Percentiles rank a stretch among this genome's conserved stretches.
Evolutionary conservation across 2,888 invertebrate genomes (phyloP).

Genomic region (Pachymerium ferrugineum): DNA sequence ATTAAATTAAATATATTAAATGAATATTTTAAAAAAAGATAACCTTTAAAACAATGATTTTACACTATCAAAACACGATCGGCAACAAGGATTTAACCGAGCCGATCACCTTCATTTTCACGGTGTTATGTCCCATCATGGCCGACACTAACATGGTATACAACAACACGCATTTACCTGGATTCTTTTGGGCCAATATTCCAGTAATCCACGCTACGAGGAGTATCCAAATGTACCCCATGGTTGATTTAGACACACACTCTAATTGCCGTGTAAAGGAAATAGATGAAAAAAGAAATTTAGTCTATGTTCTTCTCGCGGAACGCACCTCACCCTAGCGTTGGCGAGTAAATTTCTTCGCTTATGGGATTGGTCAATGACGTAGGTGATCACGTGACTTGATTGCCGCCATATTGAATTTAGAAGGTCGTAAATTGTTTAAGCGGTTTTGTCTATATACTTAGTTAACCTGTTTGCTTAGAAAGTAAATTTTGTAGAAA

Average conservation of each 20-base stretch:
- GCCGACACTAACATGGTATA: constrained; percentile 13
- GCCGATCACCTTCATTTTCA: constrained; percentile 15
- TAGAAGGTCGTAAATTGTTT: not conserved
- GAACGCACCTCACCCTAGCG: constrained; percentile 11
- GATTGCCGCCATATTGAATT: not conserved
- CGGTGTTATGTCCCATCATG: constrained; percentile 1
- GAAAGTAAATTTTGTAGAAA: not conserved
- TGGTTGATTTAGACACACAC: not conserved
- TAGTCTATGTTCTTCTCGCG: constrained; percentile 22
- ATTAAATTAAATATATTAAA: no score
- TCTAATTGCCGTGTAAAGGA: constrained; percentile 5
- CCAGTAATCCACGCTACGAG: constrained; percentile 10
- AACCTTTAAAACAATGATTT: not conserved
- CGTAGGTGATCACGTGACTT: not conserved
- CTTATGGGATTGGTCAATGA: constrained; percentile 9
- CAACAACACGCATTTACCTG: constrained; percentile 25
- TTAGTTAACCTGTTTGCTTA: no score
- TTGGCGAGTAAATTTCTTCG: constrained; percentile 8
- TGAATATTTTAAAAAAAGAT: no score
- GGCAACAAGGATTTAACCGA: not conserved
- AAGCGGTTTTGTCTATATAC: not conserved
- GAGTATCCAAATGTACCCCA: constrained; percentile 19
- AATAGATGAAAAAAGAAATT: constrained; percentile 9
- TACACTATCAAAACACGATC: not conserved
- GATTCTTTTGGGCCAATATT: constrained; percentile 12